Base-by-base conservation (phyloP, 1,140 invertebrate species). In the Drosophila nikananu region DNA sequence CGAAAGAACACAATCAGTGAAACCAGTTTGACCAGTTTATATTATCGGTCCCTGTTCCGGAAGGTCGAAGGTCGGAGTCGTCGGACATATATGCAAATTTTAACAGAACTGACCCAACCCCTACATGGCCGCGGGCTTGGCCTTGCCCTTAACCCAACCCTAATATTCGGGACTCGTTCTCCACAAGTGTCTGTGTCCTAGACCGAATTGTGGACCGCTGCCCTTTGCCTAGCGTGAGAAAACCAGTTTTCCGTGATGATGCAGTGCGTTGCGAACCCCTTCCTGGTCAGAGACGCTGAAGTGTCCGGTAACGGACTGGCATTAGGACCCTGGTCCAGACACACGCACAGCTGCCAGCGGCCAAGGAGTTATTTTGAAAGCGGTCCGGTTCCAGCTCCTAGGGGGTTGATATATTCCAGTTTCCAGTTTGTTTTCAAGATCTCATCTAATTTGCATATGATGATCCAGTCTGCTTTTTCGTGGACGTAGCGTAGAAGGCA, bases 201-300 rank as follows among this genome's bases (percentile, higher is more conserved):
- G 27, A 27, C 37, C 32, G 48, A 21, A 57, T 37, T 39, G 44
- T 52, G 51, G 30, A 35, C 52, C 21, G 52, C 32, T 55, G 52
- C 19, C 52, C 61, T 44, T 30, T 52, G 80, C 64, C 61, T 66
- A 72, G 63, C 86, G 82, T 86, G 86, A 86, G 86, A 90, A 89
- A 90, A 90, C 84, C 86, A 82, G 86, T 90, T 90, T 89, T 42
- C 68, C 46, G 83, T 55, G 62, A 42, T 65, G 49, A 39, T 73
- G 66, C 63, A 39, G 42, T 63, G 76, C 59, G 42, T 21, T 37
- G 35, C 60, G 41, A 57, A 61, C 76, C 51, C 37, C 54, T 57
- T 57, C 54, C 37, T 83, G 70, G 70, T 57, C 68, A 60, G 55
- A 58, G 55, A 41, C 49, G 55, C 52, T 72, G 19, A 63, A 83